Evolutionary conservation across 2,113 vertebrate genomes (phyloP), one percentile per base, ranked within the genome.

Genomic region (Brachypteracias leptosomus): DNA sequence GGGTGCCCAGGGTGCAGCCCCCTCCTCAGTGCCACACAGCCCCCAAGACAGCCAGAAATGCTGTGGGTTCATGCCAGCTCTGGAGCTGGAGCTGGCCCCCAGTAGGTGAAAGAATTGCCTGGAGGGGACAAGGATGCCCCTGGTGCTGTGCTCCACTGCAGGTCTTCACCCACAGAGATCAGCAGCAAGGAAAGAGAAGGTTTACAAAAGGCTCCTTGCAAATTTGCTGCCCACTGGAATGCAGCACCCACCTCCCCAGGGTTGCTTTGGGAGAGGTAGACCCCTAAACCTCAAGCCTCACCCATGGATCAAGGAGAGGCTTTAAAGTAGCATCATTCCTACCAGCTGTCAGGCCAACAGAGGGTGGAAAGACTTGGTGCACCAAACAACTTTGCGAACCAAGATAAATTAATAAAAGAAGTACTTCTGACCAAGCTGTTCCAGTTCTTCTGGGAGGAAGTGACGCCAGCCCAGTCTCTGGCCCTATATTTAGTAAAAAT

Each of bases 401-500:
- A 35, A 73, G 93, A 58, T 88, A 93, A 95, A 88, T 61, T 68
- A 83, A 96, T 92, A 76, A 85, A 77, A 97, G 42, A 79, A 89
- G 59, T 42, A 57, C 38, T 80, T 94, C 72, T 88, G 83, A 87
- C 67, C 9, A 9, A 82, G 77, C 89, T 91, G 84, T 80, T 90
- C 89, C 77, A 90, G 82, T 90, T 89, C 3, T 36, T 91, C 93
- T 89, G 73, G 55, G 83, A 90, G 94, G 96, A 95, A 83, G 82
- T 78, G 89, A 96, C 2, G 76, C 61, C 79, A 85, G 85, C 35
- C 24, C 79, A 86, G 96, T 51, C 85, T 90, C 86, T 85, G 89
- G 95, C 42, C 95, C 93, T 97, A 92, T 95, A 93, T 97, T 96
- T 97, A 97, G 96, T 76, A 96, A 97, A 96, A 95, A 97, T 97